A percentile compares a stretch with the other conserved stretches of the same genome.
Evolutionary conservation across 2,888 invertebrate species (phyloP).

Genomic region (Pyrrhosoma nymphula): DNA sequence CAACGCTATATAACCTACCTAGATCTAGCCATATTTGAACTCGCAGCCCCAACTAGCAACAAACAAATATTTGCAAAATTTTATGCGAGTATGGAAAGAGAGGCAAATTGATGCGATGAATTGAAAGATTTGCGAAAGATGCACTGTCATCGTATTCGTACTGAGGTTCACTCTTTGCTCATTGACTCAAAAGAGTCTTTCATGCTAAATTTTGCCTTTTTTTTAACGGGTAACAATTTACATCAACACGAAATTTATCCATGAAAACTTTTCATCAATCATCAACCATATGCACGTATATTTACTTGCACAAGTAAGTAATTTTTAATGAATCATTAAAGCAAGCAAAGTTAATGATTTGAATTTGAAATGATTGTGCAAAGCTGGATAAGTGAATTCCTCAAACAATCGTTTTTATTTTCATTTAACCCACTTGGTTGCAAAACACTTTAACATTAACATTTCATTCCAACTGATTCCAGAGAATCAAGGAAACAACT

Average conservation of each 20-base stretch:
- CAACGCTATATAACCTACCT: too few relatives aligned
- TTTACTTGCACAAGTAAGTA: neutral
- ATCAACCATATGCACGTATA: neutral
- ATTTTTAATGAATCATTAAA: neutral
- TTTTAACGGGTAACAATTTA: neutral
- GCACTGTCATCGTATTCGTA: neutral
- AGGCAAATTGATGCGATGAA: too few relatives aligned
- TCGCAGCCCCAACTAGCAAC: too few relatives aligned
- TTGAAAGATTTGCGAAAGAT: neutral
- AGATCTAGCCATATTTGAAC: too few relatives aligned
- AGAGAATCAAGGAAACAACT: neutral
- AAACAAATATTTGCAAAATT: too few relatives aligned
- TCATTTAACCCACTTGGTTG: neutral
- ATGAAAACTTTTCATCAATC: neutral
- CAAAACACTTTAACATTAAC: neutral
- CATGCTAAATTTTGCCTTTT: neutral
- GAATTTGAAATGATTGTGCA: neutral
- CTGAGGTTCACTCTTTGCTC: neutral
- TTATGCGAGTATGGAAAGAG: too few relatives aligned
- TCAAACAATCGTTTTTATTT: neutral
- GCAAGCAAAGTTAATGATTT: neutral
- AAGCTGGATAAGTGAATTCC: neutral
- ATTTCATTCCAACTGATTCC: neutral
- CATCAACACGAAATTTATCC: neutral
- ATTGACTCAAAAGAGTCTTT: neutral